Base-by-base conservation (phyloP, 2,113 vertebrate genomes). In the Chloroceryle aenea region DNA sequence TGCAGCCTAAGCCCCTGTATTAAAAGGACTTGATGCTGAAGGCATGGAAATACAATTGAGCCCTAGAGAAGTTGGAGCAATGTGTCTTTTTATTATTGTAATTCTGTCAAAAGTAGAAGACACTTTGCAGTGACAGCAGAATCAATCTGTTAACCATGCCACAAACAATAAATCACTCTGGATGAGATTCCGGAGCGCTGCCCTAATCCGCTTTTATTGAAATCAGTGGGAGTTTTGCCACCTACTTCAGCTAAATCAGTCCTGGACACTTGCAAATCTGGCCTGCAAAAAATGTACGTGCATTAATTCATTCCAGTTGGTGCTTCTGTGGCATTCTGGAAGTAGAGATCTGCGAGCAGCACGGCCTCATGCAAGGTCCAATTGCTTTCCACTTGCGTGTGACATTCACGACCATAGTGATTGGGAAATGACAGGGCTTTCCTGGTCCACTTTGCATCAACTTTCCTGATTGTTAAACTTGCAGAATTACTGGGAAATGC, bases 151-250 rank as follows among this genome's bases (percentile, higher is more conserved):
- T 90, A 86, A 29, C 53, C 20, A 3, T 29, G 43, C 72, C 20
- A 4, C 86, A 64, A 84, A 68, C 40, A 79, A 52, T 86, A 91
- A 88, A 91, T 88, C 59, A 52, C 36, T 52, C 61, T 45, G 69
- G 76, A 84, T 68, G 75, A 84, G 62, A 63, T 91, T 91, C 79
- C 93, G 88, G 89, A 89, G 71, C 7, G 5, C 56, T 94, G 53
- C 68, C 73, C 45, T 95, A 76, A 86, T 92, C 89, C 1, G 0
- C 30, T 71, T 84, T 90, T 84, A 95, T 71, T 95, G 89, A 93
- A 87, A 86, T 48, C 78, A 42, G 73, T 94, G 85, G 92, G 90
- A 96, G 68, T 87, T 81, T 89, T 93, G 61, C 55, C 85, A 87
- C 93, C 90, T 91, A 77, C 73, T 90, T 79, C 74, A 84, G 86